phyloP scores from a whole-genome alignment of 2,113 vertebrate genomes.

The Pseudopodoces humilis region DNA sequence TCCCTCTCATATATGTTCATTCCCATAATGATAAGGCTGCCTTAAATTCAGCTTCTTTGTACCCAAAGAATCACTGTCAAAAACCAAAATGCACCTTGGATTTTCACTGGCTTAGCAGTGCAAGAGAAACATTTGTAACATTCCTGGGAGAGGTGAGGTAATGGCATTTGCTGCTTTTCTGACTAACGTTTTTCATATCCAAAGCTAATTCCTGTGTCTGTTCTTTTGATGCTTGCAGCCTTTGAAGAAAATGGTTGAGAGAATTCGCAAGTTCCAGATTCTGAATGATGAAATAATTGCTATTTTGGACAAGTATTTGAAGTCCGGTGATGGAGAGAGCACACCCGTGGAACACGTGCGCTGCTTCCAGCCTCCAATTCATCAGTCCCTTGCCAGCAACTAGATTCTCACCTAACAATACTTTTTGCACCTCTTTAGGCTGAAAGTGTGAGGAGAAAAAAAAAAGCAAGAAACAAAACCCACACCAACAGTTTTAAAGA shows the following conservation, averaged over 20 bases:
- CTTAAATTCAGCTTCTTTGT: neutral
- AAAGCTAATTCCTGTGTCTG: neutral
- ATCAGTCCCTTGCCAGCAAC: conserved; percentile 96
- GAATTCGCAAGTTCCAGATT: conserved; percentile 96
- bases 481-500: neutral
- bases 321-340: conserved; percentile 92
- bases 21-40: neutral
- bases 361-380: conserved; percentile 98
- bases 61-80: neutral
- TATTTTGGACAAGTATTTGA: conserved; percentile 95
- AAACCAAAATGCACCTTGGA: neutral
- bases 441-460: neutral
- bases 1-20: neutral
- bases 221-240: conserved; percentile 73
- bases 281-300: conserved; percentile 94
- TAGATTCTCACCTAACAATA: conserved; percentile 11
- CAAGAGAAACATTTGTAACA: neutral
- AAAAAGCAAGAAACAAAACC: neutral
- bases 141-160: neutral
- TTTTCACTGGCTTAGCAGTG: neutral
- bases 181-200: neutral
- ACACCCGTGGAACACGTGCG: conserved; percentile 95
- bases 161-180: neutral
- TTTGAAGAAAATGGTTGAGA: conserved; percentile 98
- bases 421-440: neutral